Percentiles rank a stretch among this genome's conserved stretches.
Conservation (phyloP, 1,140 invertebrate species). For the Cydia splendana region DNA sequence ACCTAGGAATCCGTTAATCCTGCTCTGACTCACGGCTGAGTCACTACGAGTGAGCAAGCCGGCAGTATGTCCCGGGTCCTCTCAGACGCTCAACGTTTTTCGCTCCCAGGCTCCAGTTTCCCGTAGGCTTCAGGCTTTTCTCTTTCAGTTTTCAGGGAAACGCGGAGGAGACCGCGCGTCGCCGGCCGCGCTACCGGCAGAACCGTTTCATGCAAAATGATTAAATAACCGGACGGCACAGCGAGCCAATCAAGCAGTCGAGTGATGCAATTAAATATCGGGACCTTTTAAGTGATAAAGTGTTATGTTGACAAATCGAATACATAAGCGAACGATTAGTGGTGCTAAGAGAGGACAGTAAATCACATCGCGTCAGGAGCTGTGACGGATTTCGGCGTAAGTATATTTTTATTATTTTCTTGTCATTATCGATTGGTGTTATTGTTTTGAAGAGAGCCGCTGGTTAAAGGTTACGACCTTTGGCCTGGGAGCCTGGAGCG, state of each 20-base stretch:
- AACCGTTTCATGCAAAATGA: slow-evolving; percentile 56
- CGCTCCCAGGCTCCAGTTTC: slow-evolving; percentile 69
- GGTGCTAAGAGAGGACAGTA: slow-evolving; percentile 35
- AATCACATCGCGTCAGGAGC: slow-evolving; percentile 38
- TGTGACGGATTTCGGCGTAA: slow-evolving; percentile 52
- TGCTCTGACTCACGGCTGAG: slow-evolving; percentile 57
- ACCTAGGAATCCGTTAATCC: slow-evolving; percentile 40
- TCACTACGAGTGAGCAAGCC: slow-evolving; percentile 52
- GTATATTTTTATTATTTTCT: slow-evolving; percentile 43
- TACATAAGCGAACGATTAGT: slow-evolving; percentile 39
- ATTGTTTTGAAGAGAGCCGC: slow-evolving; percentile 50
- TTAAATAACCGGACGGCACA: slow-evolving; percentile 62
- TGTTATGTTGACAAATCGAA: slow-evolving; percentile 41
- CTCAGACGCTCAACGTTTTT: slow-evolving; percentile 44
- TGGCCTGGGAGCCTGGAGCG: slow-evolving; percentile 45
- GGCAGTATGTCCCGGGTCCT: slow-evolving; percentile 40
- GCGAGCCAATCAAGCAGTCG: slow-evolving; percentile 29
- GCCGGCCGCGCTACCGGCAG: slow-evolving; percentile 18
- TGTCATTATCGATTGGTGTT: slow-evolving; percentile 54
- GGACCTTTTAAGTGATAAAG: slow-evolving; percentile 41
- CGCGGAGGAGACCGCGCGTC: slow-evolving; percentile 41
- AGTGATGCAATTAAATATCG: slow-evolving; percentile 47
- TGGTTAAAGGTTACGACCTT: slow-evolving; percentile 67
- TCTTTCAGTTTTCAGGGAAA: slow-evolving; percentile 59
- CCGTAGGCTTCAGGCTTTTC: slow-evolving; percentile 63